A percentile compares a stretch with the other conserved stretches of the same genome.
Evolutionary conservation across 2,113 vertebrate genomes (phyloP).

Genomic region (Ictidomys tridecemlineatus): DNA sequence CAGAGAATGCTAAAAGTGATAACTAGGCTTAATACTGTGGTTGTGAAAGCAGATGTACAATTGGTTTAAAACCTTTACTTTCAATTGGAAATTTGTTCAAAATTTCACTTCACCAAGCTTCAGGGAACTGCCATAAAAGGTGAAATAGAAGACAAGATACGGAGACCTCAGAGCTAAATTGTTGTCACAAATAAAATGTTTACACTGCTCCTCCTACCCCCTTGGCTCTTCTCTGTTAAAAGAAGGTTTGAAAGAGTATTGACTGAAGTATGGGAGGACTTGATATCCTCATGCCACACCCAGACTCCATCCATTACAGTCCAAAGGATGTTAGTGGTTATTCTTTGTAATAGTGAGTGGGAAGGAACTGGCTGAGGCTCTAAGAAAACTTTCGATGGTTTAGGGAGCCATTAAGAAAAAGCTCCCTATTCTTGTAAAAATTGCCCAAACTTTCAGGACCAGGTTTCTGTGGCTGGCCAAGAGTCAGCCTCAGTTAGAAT

Average conservation of each 20-base stretch:
- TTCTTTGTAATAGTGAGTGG: not conserved
- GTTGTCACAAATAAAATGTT: not conserved
- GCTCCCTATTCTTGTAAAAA: constrained; percentile 75
- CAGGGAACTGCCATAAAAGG: not conserved
- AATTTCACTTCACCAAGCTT: not conserved
- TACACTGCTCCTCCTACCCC: not conserved
- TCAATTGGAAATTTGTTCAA: not conserved
- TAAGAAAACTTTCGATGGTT: constrained; percentile 62
- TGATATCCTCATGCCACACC: constrained; percentile 21
- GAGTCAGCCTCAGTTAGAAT: constrained; percentile 75
- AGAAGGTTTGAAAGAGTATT: not conserved
- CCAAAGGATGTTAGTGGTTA: not conserved
- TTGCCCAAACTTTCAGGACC: constrained; percentile 63
- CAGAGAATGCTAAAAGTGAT: not conserved
- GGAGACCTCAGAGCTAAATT: not conserved
- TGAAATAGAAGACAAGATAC: not conserved
- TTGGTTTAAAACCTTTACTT: not conserved
- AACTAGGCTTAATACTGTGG: not conserved
- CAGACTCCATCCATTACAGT: constrained; percentile 32
- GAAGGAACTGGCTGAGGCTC: constrained; percentile 44
- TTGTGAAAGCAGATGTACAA: not conserved
- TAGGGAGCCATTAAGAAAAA: constrained; percentile 68
- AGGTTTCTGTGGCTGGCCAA: constrained; percentile 69
- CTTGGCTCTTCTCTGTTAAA: not conserved
- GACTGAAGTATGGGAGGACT: not conserved